Evolutionary conservation across 2,888 invertebrate genomes (phyloP).

Genomic region (Pantelozetes paolii): DNA sequence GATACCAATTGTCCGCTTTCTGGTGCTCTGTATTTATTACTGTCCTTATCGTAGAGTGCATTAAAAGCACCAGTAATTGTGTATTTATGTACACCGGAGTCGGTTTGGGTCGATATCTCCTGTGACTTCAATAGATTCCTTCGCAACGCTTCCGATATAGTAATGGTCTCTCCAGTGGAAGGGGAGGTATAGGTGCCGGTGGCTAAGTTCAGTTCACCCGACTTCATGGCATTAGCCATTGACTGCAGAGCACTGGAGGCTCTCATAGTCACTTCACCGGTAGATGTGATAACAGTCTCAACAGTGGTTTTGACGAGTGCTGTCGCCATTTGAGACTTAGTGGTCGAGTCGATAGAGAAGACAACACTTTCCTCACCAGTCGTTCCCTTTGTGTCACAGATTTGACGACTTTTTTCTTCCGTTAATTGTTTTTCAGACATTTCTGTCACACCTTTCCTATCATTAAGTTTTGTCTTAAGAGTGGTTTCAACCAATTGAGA

Average conservation of each 20-base stretch:
- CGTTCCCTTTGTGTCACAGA: not conserved
- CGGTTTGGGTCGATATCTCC: slow-evolving; percentile 31
- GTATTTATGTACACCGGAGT: slow-evolving; percentile 35
- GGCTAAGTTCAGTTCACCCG: slow-evolving; percentile 62
- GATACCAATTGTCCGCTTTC: slow-evolving; percentile 41
- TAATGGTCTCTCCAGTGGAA: slow-evolving; percentile 52
- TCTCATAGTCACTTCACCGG: not conserved
- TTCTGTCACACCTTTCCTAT: no score
- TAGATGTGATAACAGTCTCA: slow-evolving; percentile 23
- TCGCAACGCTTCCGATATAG: slow-evolving; percentile 54
- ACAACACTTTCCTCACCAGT: not conserved
- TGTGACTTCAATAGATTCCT: slow-evolving; percentile 49
- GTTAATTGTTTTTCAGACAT: not conserved
- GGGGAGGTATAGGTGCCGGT: slow-evolving; percentile 53
- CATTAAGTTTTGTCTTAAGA: no score
- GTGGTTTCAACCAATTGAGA: not conserved
- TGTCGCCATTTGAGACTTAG: not conserved
- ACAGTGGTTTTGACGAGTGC: not conserved
- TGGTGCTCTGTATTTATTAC: slow-evolving; percentile 52
- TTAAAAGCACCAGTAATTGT: slow-evolving; percentile 44
- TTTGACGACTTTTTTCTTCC: not conserved
- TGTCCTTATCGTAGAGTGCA: slow-evolving; percentile 46
- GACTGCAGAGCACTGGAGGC: slow-evolving; percentile 49
- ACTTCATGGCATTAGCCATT: slow-evolving; percentile 64
- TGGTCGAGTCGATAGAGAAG: not conserved